Percentiles rank a stretch among this genome's conserved stretches.
These are phyloP conservation scores for Phenganax marumi DNA, from an alignment of 92 coral and sea anemone species.

Conservation along the genomic window DNA sequence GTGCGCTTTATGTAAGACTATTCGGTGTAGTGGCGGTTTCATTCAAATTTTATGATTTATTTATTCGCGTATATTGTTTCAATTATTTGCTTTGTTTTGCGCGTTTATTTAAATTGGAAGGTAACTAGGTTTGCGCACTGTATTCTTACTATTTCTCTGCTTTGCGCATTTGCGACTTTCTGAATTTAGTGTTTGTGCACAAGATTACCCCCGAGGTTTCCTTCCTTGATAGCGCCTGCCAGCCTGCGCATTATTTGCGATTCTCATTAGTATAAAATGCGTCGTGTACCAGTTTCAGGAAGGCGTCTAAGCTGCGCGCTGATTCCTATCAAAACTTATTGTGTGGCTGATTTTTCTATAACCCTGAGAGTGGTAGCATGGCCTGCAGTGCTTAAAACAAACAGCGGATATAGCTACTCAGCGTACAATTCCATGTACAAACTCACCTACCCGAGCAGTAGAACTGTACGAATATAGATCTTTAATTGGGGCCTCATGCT, in stretches of 20 bases:
- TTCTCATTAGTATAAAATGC: slow-evolving; percentile 6
- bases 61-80: background rate
- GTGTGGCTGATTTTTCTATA: slow-evolving; percentile 21
- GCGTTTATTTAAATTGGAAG: background rate
- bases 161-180: too few species aligned
- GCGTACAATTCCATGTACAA: background rate
- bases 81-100: background rate
- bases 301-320: slow-evolving; percentile 28
- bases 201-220: background rate
- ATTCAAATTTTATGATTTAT: background rate
- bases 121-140: background rate
- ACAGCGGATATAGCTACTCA: slow-evolving; percentile 31
- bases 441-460: slow-evolving; percentile 17
- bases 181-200: background rate
- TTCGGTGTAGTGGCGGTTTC: background rate
- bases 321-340: slow-evolving; percentile 1
- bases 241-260: background rate
- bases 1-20: background rate
- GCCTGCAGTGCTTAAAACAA: slow-evolving; percentile 32
- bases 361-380: background rate
- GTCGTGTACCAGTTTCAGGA: slow-evolving; percentile 27
- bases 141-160: background rate
- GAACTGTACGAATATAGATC: background rate
- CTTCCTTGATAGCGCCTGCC: slow-evolving; percentile 3
- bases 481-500: background rate